Conservation (phyloP, 2,888 invertebrate species). For the Phasia obesa region DNA sequence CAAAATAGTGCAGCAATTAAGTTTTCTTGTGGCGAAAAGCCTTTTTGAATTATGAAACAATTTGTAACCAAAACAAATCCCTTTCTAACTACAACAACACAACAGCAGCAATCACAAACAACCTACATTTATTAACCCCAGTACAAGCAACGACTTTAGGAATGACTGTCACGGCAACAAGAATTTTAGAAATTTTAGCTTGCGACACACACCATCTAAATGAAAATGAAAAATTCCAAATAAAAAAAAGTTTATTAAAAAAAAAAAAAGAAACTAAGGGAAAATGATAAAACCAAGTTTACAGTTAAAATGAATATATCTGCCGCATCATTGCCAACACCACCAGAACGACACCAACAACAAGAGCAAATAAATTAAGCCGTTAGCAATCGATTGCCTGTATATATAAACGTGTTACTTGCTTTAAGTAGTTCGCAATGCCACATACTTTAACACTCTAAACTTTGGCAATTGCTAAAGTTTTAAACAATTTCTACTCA, state of each 20-base stretch:
- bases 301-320: background rate
- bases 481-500: constrained; percentile 63
- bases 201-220: constrained; percentile 1
- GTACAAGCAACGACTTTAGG: background rate
- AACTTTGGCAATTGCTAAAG: constrained; percentile 47
- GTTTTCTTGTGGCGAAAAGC: constrained; percentile 58
- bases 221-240: constrained; percentile 30
- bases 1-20: constrained; percentile 64
- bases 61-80: constrained; percentile 58
- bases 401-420: constrained; percentile 55
- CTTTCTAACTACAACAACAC: constrained; percentile 21
- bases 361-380: constrained; percentile 64
- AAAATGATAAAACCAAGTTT: constrained; percentile 26
- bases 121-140: background rate
- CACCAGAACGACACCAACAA: background rate
- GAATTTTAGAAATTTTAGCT: constrained; percentile 38
- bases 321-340: constrained; percentile 5
- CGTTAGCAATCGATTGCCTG: constrained; percentile 65
- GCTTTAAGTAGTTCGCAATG: constrained; percentile 44
- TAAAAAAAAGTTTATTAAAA: constrained; percentile 56
- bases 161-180: constrained; percentile 14
- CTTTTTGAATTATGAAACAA: constrained; percentile 67
- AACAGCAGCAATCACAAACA: background rate
- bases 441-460: constrained; percentile 53
- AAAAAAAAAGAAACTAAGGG: constrained; percentile 4